Percentiles rank a stretch among this genome's conserved stretches.
Evolutionary conservation across 1,140 invertebrate genomes (phyloP).

Genomic region (Littorina saxatilis): DNA sequence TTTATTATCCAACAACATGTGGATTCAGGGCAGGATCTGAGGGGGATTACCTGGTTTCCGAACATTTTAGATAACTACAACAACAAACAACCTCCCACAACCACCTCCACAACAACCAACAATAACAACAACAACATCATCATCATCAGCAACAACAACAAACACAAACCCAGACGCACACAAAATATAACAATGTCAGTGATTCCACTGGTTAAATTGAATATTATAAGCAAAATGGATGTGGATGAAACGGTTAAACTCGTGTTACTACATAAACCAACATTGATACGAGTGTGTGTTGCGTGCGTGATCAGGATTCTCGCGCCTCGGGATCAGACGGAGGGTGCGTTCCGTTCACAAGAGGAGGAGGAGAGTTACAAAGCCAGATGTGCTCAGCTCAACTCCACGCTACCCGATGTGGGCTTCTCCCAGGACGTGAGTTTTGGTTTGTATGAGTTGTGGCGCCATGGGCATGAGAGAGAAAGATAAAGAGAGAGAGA

Average conservation of each 20-base stretch:
- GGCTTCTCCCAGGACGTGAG: constrained; percentile 48
- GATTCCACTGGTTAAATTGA: neutral
- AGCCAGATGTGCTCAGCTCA: neutral
- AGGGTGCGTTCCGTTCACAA: neutral
- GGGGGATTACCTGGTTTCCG: neutral
- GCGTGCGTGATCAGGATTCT: constrained; percentile 11
- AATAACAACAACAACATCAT: too few species aligned
- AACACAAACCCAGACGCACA: too few species aligned
- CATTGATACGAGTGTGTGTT: too few species aligned
- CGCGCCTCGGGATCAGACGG: neutral
- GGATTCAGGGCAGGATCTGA: neutral
- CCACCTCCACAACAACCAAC: too few species aligned
- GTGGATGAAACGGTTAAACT: too few species aligned
- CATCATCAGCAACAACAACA: too few species aligned
- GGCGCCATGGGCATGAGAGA: neutral
- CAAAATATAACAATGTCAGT: neutral
- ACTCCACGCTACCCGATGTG: constrained; percentile 37
- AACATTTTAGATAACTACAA: neutral
- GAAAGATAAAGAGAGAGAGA: too few species aligned
- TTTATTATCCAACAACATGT: neutral
- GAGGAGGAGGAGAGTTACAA: neutral
- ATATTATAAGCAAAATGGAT: too few species aligned
- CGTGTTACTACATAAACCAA: too few species aligned
- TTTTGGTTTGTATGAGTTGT: neutral
- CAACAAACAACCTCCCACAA: neutral